Percentiles rank a stretch among this genome's conserved stretches.
phyloP scores from a whole-genome alignment of 2,113 vertebrate species.

The Turnix velox region DNA sequence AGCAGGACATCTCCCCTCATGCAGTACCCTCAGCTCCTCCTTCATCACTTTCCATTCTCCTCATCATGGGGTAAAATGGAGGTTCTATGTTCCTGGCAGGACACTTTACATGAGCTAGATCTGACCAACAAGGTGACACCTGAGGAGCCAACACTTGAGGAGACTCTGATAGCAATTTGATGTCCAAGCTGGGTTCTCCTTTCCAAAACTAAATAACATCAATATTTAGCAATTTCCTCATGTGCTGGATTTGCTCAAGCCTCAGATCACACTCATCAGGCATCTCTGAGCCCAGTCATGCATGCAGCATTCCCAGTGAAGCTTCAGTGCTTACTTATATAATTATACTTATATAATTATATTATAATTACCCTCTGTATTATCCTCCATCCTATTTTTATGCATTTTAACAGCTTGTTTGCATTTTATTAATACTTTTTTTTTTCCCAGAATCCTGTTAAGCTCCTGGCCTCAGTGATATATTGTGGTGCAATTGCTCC shows the following conservation, averaged over 20 bases:
- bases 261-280: background rate
- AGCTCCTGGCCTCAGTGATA: slow-evolving; percentile 11
- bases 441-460: background rate
- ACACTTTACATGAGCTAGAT: background rate
- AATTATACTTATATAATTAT: slow-evolving; percentile 47
- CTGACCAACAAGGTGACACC: background rate
- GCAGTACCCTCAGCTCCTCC: background rate
- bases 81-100: background rate
- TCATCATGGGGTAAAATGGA: background rate
- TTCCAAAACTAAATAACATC: background rate
- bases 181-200: background rate
- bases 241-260: background rate
- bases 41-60: background rate
- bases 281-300: background rate
- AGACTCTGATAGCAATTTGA: background rate
- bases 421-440: background rate
- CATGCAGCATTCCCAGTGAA: background rate
- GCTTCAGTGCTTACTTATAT: background rate
- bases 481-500: slow-evolving; percentile 6
- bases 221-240: background rate
- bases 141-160: background rate
- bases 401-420: slow-evolving; percentile 25
- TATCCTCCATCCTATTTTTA: slow-evolving; percentile 5
- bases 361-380: slow-evolving; percentile 25
- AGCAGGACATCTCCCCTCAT: fast-evolving